Conservation (phyloP, 2,888 invertebrate species). For the Deladenus siricidicola region DNA sequence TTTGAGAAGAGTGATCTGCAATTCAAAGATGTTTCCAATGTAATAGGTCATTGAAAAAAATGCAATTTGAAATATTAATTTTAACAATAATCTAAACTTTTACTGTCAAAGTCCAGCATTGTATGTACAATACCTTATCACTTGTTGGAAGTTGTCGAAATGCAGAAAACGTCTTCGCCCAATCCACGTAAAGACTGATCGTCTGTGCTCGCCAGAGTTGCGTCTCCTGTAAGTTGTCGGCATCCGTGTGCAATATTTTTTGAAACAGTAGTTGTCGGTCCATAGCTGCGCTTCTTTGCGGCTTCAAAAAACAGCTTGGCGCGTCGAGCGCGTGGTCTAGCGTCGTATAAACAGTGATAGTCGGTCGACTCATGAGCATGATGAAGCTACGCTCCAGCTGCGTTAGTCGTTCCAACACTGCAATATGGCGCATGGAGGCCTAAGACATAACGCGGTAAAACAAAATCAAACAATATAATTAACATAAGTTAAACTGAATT, state of each 20-base stretch:
- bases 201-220: slow-evolving; percentile 50
- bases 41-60: neutral
- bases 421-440: too few relatives aligned
- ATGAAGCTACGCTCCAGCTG: neutral
- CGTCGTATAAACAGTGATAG: neutral
- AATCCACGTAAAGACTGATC: slow-evolving; percentile 50
- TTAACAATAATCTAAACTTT: too few relatives aligned
- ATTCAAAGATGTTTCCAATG: too few relatives aligned
- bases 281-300: too few relatives aligned
- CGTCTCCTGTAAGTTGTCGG: too few relatives aligned
- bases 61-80: too few relatives aligned
- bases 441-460: too few relatives aligned
- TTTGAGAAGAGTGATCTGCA: slow-evolving; percentile 48
- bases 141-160: slow-evolving; percentile 48
- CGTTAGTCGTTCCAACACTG: neutral
- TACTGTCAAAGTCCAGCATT: too few relatives aligned
- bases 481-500: too few relatives aligned
- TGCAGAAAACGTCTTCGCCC: slow-evolving; percentile 50
- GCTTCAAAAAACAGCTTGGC: slow-evolving; percentile 39
- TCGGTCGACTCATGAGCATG: neutral
- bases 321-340: slow-evolving; percentile 42
- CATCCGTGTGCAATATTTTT: too few relatives aligned
- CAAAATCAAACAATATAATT: too few relatives aligned
- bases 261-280: too few relatives aligned
- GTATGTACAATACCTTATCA: slow-evolving; percentile 40